A percentile compares a stretch with the other conserved stretches of the same genome.
phyloP scores from a whole-genome alignment of 2,888 invertebrate species.

The Spisula solida region DNA sequence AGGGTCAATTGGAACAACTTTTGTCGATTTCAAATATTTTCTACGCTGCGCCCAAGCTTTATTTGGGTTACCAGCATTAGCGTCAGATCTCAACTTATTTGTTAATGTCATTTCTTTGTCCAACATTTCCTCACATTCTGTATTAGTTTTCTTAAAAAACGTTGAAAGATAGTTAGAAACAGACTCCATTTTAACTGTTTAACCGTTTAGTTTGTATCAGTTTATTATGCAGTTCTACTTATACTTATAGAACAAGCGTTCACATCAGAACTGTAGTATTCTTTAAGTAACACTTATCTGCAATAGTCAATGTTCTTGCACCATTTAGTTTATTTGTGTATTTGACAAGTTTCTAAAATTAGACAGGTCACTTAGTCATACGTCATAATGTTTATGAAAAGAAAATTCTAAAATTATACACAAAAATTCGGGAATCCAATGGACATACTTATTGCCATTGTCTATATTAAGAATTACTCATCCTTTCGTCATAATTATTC shows the following conservation, averaged over 20 bases:
- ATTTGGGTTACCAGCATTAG: constrained; percentile 60
- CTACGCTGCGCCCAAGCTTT: constrained; percentile 68
- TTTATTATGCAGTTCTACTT: background rate
- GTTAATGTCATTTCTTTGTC: background rate
- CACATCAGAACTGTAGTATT: background rate
- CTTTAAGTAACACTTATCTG: background rate
- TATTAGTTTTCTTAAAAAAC: background rate
- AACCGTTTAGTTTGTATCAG: too few species aligned
- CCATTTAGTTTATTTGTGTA: too few species aligned
- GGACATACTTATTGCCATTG: background rate
- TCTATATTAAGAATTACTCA: background rate
- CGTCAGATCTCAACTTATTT: constrained; percentile 40
- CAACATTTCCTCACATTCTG: background rate
- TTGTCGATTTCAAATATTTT: constrained; percentile 60
- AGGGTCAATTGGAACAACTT: constrained; percentile 71
- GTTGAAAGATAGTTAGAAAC: constrained; percentile 23
- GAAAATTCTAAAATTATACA: background rate
- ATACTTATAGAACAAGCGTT: background rate
- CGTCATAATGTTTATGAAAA: background rate
- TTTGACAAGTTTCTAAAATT: too few species aligned
- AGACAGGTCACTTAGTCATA: too few species aligned
- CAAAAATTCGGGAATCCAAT: background rate
- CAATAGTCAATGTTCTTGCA: background rate
- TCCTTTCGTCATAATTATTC: background rate
- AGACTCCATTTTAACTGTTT: constrained; percentile 12